phyloP scores from a whole-genome alignment of 2,797 vertebrate genomes.

The Rhadinocentrus ornatus region DNA sequence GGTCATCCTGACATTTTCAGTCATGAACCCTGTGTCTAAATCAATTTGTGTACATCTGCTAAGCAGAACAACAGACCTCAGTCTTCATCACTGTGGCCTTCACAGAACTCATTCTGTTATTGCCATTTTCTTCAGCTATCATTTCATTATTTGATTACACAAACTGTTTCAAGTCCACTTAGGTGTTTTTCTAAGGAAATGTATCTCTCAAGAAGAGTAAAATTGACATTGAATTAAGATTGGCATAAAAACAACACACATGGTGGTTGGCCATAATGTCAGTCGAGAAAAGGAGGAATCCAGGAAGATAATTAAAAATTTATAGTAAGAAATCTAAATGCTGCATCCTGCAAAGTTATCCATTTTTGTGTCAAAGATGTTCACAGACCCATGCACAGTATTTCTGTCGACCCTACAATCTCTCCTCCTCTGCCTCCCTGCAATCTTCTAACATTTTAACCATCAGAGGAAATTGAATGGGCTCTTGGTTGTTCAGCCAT shows the following conservation, averaged over 20 bases:
- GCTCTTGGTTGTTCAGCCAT: constrained; percentile 26
- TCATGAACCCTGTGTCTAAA: no score
- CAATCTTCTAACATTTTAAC: constrained; percentile 49
- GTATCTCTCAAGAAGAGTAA: constrained; percentile 3
- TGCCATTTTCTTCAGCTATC: neutral
- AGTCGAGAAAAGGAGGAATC: constrained; percentile 19
- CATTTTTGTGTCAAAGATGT: neutral
- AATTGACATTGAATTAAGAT: neutral
- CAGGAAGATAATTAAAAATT: constrained; percentile 37
- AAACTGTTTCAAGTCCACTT: neutral
- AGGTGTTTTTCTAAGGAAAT: neutral
- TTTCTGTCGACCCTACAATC: constrained; percentile 40
- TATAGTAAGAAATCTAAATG: constrained; percentile 48
- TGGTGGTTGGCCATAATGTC: neutral
- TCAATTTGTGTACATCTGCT: no score
- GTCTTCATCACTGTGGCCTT: no score
- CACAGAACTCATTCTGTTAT: no score
- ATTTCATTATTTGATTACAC: neutral
- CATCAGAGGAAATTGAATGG: constrained; percentile 59
- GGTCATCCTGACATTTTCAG: no score
- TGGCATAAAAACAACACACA: neutral
- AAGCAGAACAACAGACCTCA: no score
- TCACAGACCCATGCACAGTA: constrained; percentile 8
- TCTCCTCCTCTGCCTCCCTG: neutral
- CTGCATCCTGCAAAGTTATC: constrained; percentile 20